Conservation (phyloP, 2,888 invertebrate species). For the Agonum fuliginosum region DNA sequence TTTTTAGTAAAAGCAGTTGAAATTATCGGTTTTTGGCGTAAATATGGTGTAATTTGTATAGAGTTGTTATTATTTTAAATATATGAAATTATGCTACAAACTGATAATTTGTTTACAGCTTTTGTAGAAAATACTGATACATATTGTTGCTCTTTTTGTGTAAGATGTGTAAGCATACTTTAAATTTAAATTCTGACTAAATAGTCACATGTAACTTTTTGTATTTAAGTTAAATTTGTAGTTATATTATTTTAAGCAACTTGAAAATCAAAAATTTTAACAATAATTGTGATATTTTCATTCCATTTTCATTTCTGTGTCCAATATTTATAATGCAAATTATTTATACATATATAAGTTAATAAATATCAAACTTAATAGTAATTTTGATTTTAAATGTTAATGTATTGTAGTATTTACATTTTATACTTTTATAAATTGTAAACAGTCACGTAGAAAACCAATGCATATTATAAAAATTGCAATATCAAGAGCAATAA, state of each 20-base stretch:
- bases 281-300: constrained; percentile 36
- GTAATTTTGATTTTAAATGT: background rate
- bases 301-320: constrained; percentile 27
- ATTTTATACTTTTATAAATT: constrained; percentile 27
- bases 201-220: too few species aligned
- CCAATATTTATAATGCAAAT: constrained; percentile 5
- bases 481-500: constrained; percentile 1
- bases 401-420: constrained; percentile 17
- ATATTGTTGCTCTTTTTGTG: too few species aligned
- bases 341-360: constrained; percentile 28
- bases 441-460: constrained; percentile 6
- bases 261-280: constrained; percentile 17
- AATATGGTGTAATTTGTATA: too few species aligned
- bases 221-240: background rate
- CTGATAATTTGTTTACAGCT: too few species aligned
- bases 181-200: too few species aligned
- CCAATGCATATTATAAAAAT: constrained; percentile 16
- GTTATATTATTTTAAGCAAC: background rate
- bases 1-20: too few species aligned
- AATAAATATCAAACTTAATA: constrained; percentile 1
- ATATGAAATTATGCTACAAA: too few species aligned
- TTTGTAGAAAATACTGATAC: too few species aligned
- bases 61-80: too few species aligned
- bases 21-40: too few species aligned
- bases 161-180: too few species aligned